Base-by-base conservation (phyloP, 2,888 invertebrate genomes). In the Sinopyrophorus schimmeli region DNA sequence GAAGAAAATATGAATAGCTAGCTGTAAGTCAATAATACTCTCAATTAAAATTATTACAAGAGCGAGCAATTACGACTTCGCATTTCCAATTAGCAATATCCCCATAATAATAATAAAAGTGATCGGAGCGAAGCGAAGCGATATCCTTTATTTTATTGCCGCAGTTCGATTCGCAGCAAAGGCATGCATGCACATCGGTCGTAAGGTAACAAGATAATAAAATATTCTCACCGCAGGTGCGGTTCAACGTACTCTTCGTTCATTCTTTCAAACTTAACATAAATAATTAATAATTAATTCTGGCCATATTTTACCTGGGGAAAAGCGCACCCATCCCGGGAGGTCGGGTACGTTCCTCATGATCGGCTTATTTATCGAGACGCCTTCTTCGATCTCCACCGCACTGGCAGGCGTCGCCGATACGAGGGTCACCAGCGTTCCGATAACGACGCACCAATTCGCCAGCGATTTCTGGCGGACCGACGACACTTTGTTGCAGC, bases 361-460 rank as follows among this genome's bases (percentile, higher is more conserved):
- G 49, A 60, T 53, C n/a, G 65, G 62, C 41, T 57, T 64, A 52
- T 65, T 67, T 23, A 65, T 61, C 16, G 59, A 65, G 24, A 64
- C 54, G 16, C 60, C 7, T 41, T 60, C 56, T 39, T 60, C 61
- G 3, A 34, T 51, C 60, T 60, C 32, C 41, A 42, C 24, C 54
- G 58, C 38, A 47, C 50, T 32, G 7, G 12, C n/a, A 1, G 21
- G 11, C 7, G 54, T 42, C 55, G n/a, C n/a, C n/a, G 55, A 18
- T 37, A 37, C 18, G 26, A 27, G 18, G 35, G 28, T 44, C 21
- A 37, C 28, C 44, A 44, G 27, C 7, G 37, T 16, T n/a, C 30
- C 18, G 27, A 31, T 11, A 12, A 39, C 15, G 27, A 39, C 11
- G 12, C 17, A 32, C 17, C n/a, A 18, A 32, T 32, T 32, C 20